Percentiles rank a stretch among this genome's conserved stretches.
phyloP scores from a whole-genome alignment of 2,797 vertebrate species.

The Melanotaenia maccullochi region DNA sequence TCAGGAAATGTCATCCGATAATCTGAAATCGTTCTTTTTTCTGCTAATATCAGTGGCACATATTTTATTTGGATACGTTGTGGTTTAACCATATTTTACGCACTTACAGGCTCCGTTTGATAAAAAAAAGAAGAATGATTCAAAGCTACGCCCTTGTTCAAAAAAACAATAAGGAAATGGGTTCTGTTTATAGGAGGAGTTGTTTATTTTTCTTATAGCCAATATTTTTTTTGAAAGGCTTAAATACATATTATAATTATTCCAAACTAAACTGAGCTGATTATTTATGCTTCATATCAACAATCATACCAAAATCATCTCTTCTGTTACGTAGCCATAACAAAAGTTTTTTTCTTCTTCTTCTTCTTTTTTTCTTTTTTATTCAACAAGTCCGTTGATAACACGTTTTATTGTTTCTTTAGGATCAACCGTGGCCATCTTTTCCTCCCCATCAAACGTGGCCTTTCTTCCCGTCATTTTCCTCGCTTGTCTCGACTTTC shows the following conservation, averaged over 20 bases:
- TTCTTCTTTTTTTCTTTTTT: too few species aligned
- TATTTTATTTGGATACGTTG: not conserved
- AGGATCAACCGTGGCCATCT: conserved; percentile 80
- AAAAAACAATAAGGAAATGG: too few species aligned
- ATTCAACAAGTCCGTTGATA: conserved; percentile 42
- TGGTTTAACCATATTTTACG: not conserved
- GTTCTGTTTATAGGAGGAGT: too few species aligned
- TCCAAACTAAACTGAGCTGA: not conserved
- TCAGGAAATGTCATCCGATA: too few species aligned
- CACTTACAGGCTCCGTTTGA: not conserved
- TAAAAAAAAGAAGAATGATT: not conserved
- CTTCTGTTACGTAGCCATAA: conserved; percentile 27
- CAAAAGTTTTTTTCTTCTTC: conserved; percentile 29
- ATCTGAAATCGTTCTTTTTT: too few species aligned
- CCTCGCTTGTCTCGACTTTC: conserved; percentile 80
- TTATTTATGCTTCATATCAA: not conserved
- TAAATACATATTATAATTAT: not conserved
- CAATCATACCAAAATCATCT: conserved; percentile 14
- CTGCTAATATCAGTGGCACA: not conserved
- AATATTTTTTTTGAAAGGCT: not conserved
- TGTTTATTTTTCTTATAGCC: too few species aligned
- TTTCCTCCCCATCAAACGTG: conserved; percentile 52
- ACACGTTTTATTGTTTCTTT: conserved; percentile 54
- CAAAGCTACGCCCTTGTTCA: too few species aligned
- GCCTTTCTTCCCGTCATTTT: conserved; percentile 66